These are phyloP conservation scores for Cercopithecus neglectus DNA, from an alignment of 2,797 vertebrate species.

Conservation along the genomic window DNA sequence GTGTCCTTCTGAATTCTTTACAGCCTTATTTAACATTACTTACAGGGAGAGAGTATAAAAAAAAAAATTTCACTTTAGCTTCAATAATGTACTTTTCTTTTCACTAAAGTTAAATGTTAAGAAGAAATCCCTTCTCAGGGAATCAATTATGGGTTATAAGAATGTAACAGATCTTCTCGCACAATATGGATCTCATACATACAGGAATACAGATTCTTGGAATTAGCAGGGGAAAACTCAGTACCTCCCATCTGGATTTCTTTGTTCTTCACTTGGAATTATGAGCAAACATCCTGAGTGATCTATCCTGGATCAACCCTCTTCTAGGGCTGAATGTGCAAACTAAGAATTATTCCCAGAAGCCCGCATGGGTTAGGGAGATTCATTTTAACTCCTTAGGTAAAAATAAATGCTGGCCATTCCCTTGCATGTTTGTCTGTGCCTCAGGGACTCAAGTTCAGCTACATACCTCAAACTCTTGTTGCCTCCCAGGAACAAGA, in stretches of 20 bases:
- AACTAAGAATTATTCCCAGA: conserved; percentile 9
- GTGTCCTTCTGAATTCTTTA: conserved; percentile 79
- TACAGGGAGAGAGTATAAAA: neutral
- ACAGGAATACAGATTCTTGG: neutral
- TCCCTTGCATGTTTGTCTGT: neutral
- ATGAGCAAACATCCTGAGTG: neutral
- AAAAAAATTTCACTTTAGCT: conserved; percentile 38
- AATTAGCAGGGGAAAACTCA: neutral
- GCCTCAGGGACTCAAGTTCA: neutral
- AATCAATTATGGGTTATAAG: neutral
- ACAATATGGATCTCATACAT: neutral
- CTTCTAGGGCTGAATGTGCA: neutral
- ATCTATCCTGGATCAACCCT: neutral
- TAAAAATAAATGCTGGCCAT: neutral
- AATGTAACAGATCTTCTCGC: neutral
- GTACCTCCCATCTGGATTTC: neutral
- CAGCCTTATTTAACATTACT: conserved; percentile 35
- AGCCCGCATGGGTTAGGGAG: neutral
- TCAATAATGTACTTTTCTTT: neutral
- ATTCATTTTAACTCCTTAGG: neutral
- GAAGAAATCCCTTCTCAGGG: neutral
- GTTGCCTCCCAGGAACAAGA: neutral
- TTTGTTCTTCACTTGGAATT: neutral
- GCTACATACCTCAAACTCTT: neutral
- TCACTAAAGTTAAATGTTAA: conserved; percentile 3